phyloP scores from a whole-genome alignment of 2,797 vertebrate genomes.

The Spea hammondii region DNA sequence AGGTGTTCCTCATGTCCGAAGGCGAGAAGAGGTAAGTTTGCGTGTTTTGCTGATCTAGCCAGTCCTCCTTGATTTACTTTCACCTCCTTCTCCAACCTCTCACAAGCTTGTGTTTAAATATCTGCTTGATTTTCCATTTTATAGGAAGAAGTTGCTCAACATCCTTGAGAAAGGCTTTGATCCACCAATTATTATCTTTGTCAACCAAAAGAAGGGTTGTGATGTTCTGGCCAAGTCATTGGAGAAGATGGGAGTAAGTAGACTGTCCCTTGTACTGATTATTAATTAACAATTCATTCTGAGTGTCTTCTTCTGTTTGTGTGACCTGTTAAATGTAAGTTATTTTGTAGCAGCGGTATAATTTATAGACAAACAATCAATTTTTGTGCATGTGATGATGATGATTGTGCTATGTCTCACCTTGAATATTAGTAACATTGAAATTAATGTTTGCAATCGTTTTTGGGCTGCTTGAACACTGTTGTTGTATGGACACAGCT shows the following conservation, averaged over 20 bases:
- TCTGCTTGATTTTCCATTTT: background rate
- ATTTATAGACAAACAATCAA: no score
- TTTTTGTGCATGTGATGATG: no score
- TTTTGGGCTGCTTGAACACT: no score
- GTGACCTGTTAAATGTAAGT: no score
- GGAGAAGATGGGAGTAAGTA: constrained; percentile 97
- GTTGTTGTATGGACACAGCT: no score
- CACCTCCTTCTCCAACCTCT: background rate
- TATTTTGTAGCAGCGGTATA: no score
- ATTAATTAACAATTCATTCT: no score
- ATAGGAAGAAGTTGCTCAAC: constrained; percentile 93
- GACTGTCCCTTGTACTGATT: background rate
- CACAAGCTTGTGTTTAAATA: background rate
- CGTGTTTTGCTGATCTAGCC: background rate
- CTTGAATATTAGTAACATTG: no score
- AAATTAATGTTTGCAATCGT: no score
- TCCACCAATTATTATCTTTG: constrained; percentile 97
- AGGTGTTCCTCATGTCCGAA: constrained; percentile 95
- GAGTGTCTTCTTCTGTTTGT: no score
- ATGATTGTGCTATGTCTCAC: no score
- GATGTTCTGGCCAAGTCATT: constrained; percentile 96
- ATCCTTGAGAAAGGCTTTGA: constrained; percentile 92
- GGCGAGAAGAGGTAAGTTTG: constrained; percentile 86
- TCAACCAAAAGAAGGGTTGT: constrained; percentile 98
- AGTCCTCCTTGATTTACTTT: background rate